These are phyloP conservation scores for Chrysodeixis includens DNA, from an alignment of 2,888 invertebrate genomes.

Conservation along the genomic window DNA sequence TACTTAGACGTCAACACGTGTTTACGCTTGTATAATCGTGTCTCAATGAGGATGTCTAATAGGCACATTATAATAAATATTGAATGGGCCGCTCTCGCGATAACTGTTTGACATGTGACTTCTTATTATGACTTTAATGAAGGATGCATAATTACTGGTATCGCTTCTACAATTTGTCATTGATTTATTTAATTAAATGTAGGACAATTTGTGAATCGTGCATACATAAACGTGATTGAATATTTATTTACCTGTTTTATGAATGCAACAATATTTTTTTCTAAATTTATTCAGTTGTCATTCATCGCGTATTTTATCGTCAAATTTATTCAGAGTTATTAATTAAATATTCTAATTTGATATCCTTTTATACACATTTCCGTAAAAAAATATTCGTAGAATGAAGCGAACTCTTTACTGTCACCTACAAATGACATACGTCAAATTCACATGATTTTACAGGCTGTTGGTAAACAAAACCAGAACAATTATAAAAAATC, in stretches of 20 bases:
- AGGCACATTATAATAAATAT: neutral
- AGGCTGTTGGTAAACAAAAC: constrained; percentile 18
- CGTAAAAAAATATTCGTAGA: neutral
- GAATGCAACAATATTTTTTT: no score
- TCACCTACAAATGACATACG: neutral
- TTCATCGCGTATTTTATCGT: no score
- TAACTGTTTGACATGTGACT: constrained; percentile 26
- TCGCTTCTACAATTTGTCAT: constrained; percentile 6
- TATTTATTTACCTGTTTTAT: neutral
- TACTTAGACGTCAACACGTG: constrained; percentile 16
- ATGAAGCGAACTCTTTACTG: neutral
- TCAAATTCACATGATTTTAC: constrained; percentile 11
- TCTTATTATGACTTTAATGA: constrained; percentile 9
- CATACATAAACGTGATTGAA: neutral
- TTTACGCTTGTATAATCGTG: constrained; percentile 22
- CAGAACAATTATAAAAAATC: constrained; percentile 10
- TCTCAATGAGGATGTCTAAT: constrained; percentile 14
- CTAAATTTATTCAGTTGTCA: no score
- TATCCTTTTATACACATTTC: no score
- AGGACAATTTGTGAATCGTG: neutral
- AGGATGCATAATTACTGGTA: constrained; percentile 11
- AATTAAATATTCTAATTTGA: no score
- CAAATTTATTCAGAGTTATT: no score
- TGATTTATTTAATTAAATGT: neutral
- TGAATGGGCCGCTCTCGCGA: constrained; percentile 30